Base-by-base conservation (phyloP, 2,888 invertebrate genomes). In the Apodemia mormo region DNA sequence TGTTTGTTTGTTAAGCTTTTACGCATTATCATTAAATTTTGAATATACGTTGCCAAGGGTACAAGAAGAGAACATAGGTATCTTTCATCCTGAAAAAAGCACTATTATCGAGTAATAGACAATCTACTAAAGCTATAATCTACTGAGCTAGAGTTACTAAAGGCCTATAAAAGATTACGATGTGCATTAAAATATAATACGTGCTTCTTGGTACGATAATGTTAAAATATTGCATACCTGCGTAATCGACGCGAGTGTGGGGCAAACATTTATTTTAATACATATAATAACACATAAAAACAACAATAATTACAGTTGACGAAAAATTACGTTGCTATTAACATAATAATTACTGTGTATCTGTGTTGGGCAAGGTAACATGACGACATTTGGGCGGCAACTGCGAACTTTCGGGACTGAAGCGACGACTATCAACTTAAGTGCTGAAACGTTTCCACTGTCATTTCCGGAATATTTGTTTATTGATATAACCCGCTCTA, bases 231-330 rank as follows among this genome's bases (percentile, higher is more conserved):
- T 49, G 49, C 49, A 49, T 68, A 92, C 92, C 92, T 88, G 82
- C 91, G 89, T 81, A 92, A 83, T 77, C 87, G 81, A 72, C 82
- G 82, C 70, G 90, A 88, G 81, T 85, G 86, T 79, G 87, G 83
- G 82, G 86, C 81, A 86, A 92, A 91, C 92, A 92, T 92, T 86
- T 22, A 49, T 14, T 69, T 67, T 54, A 49, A 49, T 49, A 49
- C 49, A 67, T 33, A n/a, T 30, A 30, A 40, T 56, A 49, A 45
- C 10, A 52, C 56, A 4, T 45, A 68, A n/a, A 49, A 12, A 45
- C 40, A 66, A 29, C 54, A 69, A 43, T 70, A 14, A 45, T 66
- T 56, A 43, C 29, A 37, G 64, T 3, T 9, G 22, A 30, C 66
- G 22, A 49, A 30, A 37, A 65, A 43, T 43, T 49, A 14, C 49